Conservation (phyloP, 1,140 invertebrate species). For the Drosophila arizonae region DNA sequence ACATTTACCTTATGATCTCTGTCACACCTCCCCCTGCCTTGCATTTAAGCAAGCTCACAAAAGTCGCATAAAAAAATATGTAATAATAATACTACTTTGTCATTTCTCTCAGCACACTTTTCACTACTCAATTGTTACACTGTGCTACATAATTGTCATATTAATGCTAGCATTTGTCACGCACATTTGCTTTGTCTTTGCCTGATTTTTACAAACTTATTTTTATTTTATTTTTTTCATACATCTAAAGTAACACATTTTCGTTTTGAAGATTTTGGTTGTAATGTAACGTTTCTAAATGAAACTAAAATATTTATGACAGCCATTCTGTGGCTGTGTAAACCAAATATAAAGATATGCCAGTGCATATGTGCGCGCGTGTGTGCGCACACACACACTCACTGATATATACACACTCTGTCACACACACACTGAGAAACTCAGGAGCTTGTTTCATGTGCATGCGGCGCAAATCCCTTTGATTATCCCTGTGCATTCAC, state of each 20-base stretch:
- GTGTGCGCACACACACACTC: neutral
- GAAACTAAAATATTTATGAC: conserved; percentile 68
- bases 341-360: conserved; percentile 36
- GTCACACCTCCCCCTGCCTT: too few species aligned
- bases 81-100: too few species aligned
- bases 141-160: too few species aligned
- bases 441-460: conserved; percentile 19
- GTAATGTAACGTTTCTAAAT: conserved; percentile 35
- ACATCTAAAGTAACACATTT: neutral
- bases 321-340: conserved; percentile 31
- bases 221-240: neutral
- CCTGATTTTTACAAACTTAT: neutral
- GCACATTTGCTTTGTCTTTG: neutral
- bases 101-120: too few species aligned
- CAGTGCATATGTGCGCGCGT: neutral
- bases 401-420: conserved; percentile 1
- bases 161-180: too few species aligned
- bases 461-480: conserved; percentile 50
- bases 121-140: too few species aligned
- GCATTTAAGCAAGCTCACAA: too few species aligned
- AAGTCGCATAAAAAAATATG: too few species aligned
- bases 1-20: too few species aligned
- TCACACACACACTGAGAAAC: neutral
- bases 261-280: conserved; percentile 7
- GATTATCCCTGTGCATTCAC: conserved; percentile 52